phyloP scores from a whole-genome alignment of 2,888 invertebrate species.

The Agrotis ipsilon region DNA sequence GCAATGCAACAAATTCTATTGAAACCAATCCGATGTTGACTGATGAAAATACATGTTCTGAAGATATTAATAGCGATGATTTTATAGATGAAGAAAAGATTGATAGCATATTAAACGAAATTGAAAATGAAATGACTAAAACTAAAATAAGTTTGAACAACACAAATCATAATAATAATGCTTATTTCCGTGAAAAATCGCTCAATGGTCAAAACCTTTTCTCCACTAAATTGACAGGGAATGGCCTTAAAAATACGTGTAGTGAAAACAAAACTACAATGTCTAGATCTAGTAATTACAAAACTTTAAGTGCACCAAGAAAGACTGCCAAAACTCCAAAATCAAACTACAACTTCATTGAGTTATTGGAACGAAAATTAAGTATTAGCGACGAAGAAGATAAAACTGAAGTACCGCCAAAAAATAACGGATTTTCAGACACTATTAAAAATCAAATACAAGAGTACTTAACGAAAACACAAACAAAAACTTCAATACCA shows the following conservation, averaged over 20 bases:
- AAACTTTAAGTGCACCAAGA: conserved; percentile 14
- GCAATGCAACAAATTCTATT: background rate
- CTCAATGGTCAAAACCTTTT: conserved; percentile 8
- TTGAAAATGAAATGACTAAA: conserved; percentile 81
- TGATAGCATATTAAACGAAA: conserved; percentile 77
- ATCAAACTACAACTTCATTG: conserved; percentile 79
- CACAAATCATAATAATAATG: conserved; percentile 4
- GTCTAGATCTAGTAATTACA: background rate
- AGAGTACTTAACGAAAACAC: conserved; percentile 74
- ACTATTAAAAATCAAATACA: conserved; percentile 79
- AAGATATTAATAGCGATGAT: conserved; percentile 65
- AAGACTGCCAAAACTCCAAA: conserved; percentile 58
- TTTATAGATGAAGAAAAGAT: conserved; percentile 75
- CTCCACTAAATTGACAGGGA: conserved; percentile 2
- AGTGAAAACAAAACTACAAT: conserved; percentile 1
- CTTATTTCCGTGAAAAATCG: conserved; percentile 4
- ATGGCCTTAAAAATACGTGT: background rate
- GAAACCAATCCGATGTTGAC: conserved; percentile 1
- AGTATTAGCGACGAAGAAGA: conserved; percentile 70
- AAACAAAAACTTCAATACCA: conserved; percentile 43
- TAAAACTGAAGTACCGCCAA: conserved; percentile 29
- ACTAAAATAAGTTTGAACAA: conserved; percentile 22
- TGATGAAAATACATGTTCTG: conserved; percentile 41
- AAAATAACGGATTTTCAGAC: conserved; percentile 75
- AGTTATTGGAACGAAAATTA: conserved; percentile 75